A percentile compares a stretch with the other conserved stretches of the same genome.
These are phyloP conservation scores for Chionis minor DNA, from an alignment of 2,113 vertebrate species.

Conservation along the genomic window DNA sequence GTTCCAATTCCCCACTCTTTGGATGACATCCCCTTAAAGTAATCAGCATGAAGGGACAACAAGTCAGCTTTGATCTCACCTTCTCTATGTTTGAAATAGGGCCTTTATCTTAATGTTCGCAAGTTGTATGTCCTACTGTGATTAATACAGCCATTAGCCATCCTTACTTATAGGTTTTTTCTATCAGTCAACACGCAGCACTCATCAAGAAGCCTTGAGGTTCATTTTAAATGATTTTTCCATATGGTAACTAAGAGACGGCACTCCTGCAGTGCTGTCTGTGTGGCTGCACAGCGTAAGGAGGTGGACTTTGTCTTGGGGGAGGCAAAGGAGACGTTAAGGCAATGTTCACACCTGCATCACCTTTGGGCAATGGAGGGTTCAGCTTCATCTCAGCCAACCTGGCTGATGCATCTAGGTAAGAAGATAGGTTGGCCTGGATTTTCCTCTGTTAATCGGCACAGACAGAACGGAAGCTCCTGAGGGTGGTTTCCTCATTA, in stretches of 20 bases:
- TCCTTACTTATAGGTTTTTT: not conserved
- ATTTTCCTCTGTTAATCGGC: not conserved
- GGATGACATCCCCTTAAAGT: not conserved
- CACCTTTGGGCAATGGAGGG: fast-evolving
- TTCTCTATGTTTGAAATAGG: not conserved
- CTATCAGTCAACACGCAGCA: not conserved
- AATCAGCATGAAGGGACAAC: not conserved
- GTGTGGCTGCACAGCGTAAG: not conserved
- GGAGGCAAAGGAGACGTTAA: not conserved
- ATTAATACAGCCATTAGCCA: constrained; percentile 6
- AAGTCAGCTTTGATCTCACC: not conserved
- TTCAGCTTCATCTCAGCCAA: not conserved
- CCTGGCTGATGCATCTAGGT: not conserved
- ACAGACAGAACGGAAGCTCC: not conserved
- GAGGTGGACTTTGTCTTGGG: not conserved
- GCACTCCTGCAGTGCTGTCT: not conserved
- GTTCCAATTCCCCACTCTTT: not conserved
- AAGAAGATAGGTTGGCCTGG: not conserved
- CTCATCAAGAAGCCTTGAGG: not conserved
- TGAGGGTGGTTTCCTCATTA: not conserved
- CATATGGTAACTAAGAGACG: not conserved
- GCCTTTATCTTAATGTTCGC: constrained; percentile 16
- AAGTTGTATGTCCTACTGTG: constrained; percentile 12
- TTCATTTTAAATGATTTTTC: constrained; percentile 23
- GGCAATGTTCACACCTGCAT: not conserved